Base-by-base conservation (phyloP, 1,140 invertebrate species). In the Rhopalosiphum padi region DNA sequence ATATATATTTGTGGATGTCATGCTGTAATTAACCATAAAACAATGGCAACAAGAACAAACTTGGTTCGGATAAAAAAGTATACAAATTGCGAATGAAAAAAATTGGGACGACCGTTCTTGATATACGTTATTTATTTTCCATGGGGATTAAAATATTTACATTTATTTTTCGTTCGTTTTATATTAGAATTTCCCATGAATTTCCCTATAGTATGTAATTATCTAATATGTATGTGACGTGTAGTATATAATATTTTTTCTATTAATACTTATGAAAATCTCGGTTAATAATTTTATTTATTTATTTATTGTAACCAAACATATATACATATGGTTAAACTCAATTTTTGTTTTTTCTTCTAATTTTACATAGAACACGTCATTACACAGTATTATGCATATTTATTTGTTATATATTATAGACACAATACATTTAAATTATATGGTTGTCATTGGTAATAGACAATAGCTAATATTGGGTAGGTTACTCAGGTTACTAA, bases 1-100 rank as follows among this genome's bases (percentile, higher is more conserved):
- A 37, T 35, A 5, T 35, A 5, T 51, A 53, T 89, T 53, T 89
- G 87, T 23, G 51, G 88, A 55, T 89, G 48, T 89, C 48, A 37
- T 53, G 35, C 51, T n/a, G 35, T 55, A 89, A 89, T 89, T 55
- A 89, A 55, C 35, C 51, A 55, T 48, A 41, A 89, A 89, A 22
- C 88, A 53, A 23, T 23, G 22, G 25, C 35, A 55, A 89, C 51
- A n/a, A 48, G 7, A 37, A 7, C 25, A n/a, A 55, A 53, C 48
- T 37, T 25, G 18, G 35, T 55, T 55, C n/a, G 11, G 9, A 35
- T 51, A 89, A 22, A 55, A 89, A 55, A 22, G 88, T 89, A 55
- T 55, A 88, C n/a, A 35, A 89, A 53, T 53, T 35, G 22, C 3
- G 21, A 89, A 89, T 53, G 9, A 53, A 55, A 87, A 86, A 89